Conservation (phyloP, 1,140 invertebrate genomes). For the Nixonia krombeini region DNA sequence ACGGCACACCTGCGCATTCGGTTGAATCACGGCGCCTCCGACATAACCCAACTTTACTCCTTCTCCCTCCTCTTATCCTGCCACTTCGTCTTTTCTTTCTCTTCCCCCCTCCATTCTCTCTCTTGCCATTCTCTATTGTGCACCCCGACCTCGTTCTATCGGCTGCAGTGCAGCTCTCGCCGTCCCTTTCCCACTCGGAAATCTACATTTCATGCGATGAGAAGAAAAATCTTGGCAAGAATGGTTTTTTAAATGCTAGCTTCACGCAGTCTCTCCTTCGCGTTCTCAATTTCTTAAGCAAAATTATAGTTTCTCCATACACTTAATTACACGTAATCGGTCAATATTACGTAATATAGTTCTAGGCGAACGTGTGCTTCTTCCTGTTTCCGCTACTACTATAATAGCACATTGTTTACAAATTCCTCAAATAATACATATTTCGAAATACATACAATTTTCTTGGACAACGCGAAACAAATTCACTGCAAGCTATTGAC, state of each 20-base stretch:
- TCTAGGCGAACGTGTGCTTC: too few species aligned
- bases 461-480: too few species aligned
- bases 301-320: too few species aligned
- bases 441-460: too few species aligned
- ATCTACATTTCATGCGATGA: not conserved
- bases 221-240: not conserved
- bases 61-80: not conserved
- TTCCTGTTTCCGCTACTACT: not conserved
- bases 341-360: not conserved
- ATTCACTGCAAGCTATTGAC: too few species aligned
- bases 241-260: not conserved
- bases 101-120: not conserved
- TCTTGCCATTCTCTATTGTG: not conserved
- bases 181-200: not conserved
- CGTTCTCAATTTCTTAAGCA: too few species aligned
- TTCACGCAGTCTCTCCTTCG: not conserved
- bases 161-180: constrained; percentile 17
- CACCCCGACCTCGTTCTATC: constrained; percentile 2
- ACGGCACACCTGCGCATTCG: constrained; percentile 68
- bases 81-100: not conserved
- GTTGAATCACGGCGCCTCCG: constrained; percentile 70
- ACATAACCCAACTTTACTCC: constrained; percentile 55
- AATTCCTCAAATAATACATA: too few species aligned
- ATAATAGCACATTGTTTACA: not conserved
- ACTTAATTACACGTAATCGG: not conserved